Evolutionary conservation across 2,113 vertebrate genomes (phyloP).

Genomic region (Stictonetta naevosa): DNA sequence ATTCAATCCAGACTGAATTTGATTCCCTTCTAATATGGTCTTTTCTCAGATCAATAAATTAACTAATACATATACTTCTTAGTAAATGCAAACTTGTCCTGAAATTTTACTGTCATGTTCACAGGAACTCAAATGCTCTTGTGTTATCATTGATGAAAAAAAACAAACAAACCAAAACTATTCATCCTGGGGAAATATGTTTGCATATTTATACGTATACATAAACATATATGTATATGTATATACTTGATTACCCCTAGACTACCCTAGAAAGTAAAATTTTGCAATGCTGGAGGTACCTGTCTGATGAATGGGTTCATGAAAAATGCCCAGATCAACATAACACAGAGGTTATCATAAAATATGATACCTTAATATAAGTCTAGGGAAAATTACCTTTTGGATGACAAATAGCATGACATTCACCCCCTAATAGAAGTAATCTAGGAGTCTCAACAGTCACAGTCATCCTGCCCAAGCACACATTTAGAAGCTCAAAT

Average conservation of each 20-base stretch:
- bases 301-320: conserved; percentile 8
- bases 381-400: conserved; percentile 56
- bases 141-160: background rate
- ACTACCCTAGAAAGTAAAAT: background rate
- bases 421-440: conserved; percentile 34
- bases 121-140: background rate
- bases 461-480: background rate
- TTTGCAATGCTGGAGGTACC: conserved; percentile 2
- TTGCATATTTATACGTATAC: background rate
- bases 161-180: background rate
- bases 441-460: conserved; percentile 57
- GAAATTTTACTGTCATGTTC: background rate
- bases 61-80: background rate
- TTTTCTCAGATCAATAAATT: conserved; percentile 3
- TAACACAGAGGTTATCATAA: conserved; percentile 48
- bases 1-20: background rate
- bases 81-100: background rate
- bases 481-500: conserved; percentile 16
- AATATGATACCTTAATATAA: conserved; percentile 47
- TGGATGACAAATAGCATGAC: conserved; percentile 52
- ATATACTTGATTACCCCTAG: background rate
- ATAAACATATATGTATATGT: background rate
- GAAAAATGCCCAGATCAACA: conserved; percentile 54
- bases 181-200: background rate
- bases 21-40: background rate